Conservation (phyloP, 2,113 vertebrate genomes). For the Tragelaphus imberbis region DNA sequence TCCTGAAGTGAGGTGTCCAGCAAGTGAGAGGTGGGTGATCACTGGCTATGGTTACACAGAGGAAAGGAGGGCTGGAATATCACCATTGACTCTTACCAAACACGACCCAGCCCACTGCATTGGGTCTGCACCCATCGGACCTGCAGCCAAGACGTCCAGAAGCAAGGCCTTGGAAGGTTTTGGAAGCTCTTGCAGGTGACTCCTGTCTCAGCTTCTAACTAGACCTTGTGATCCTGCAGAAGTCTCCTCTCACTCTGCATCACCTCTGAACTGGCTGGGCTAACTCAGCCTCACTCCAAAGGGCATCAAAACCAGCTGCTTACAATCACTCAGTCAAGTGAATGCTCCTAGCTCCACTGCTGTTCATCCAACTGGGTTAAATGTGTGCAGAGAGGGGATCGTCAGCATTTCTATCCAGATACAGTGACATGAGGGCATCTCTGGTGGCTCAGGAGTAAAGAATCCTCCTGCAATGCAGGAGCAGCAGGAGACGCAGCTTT, state of each 20-base stretch:
- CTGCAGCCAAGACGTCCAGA: fast-evolving
- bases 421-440: fast-evolving
- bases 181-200: fast-evolving
- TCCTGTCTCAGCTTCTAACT: fast-evolving
- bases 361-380: fast-evolving
- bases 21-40: fast-evolving
- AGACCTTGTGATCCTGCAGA: background rate
- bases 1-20: fast-evolving
- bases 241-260: background rate
- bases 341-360: fast-evolving
- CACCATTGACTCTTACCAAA: background rate
- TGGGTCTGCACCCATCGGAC: background rate
- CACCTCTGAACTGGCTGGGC: background rate
- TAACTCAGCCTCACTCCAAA: fast-evolving
- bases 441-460: background rate
- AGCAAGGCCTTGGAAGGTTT: too few relatives aligned
- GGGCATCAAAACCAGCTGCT: fast-evolving
- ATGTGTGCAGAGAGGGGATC: fast-evolving
- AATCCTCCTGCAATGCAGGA: background rate
- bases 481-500: fast-evolving
- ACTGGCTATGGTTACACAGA: too few relatives aligned
- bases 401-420: fast-evolving
- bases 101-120: fast-evolving
- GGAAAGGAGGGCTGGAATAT: fast-evolving
- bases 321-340: fast-evolving